phyloP scores from a whole-genome alignment of 2,888 invertebrate species.

The Heteropelma amictum region DNA sequence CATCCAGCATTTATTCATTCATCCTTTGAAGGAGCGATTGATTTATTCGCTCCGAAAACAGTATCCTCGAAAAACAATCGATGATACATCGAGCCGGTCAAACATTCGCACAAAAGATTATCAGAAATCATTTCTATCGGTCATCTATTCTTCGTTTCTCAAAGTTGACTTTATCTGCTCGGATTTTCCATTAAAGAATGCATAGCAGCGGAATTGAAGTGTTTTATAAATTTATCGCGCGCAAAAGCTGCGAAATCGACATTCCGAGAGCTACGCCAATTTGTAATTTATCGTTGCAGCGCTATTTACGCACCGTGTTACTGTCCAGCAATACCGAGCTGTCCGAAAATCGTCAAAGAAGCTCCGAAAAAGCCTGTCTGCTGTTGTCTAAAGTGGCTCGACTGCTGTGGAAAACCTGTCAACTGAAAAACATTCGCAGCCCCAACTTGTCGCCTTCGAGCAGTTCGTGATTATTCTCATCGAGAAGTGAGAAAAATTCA shows the following conservation, averaged over 20 bases:
- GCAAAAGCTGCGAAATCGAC: too few relatives aligned
- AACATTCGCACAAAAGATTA: too few relatives aligned
- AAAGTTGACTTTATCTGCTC: too few relatives aligned
- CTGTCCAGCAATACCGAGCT: conserved; percentile 58
- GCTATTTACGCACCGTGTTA: conserved; percentile 64
- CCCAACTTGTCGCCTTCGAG: neutral
- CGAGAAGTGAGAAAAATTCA: neutral
- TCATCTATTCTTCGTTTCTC: too few relatives aligned
- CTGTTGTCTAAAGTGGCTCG: conserved; percentile 61
- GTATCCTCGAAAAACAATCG: too few relatives aligned
- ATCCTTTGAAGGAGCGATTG: too few relatives aligned
- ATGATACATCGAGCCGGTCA: too few relatives aligned
- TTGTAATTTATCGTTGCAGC: conserved; percentile 51
- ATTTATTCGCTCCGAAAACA: too few relatives aligned
- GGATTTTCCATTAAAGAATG: too few relatives aligned
- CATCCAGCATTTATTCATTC: too few relatives aligned
- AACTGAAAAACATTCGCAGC: conserved; percentile 25
- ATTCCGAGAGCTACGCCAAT: neutral
- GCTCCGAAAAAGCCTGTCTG: conserved; percentile 41
- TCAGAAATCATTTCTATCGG: too few relatives aligned
- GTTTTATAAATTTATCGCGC: conserved; percentile 9
- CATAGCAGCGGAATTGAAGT: neutral
- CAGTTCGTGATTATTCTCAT: neutral
- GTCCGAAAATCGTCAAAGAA: conserved; percentile 38
- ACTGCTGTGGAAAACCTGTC: conserved; percentile 63